phyloP scores from a whole-genome alignment of 2,113 vertebrate species.

The Tretioscincus oriximinensis region DNA sequence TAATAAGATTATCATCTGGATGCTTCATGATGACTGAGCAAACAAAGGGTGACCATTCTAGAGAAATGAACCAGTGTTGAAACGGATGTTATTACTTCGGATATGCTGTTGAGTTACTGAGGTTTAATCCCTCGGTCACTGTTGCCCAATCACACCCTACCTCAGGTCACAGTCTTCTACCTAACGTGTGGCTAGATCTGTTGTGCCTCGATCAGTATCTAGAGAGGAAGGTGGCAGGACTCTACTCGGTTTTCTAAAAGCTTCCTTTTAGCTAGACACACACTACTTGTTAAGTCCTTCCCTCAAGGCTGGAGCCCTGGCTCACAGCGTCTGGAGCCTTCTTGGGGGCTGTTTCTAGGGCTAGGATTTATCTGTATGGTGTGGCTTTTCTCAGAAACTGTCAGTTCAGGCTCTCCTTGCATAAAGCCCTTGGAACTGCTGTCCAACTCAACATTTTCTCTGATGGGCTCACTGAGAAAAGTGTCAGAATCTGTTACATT shows the following conservation, averaged over 20 bases:
- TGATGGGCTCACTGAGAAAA: not conserved
- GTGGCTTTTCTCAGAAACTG: conserved; percentile 16
- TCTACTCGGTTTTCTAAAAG: not conserved
- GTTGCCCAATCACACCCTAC: not conserved
- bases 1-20: not conserved
- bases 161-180: not conserved
- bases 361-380: conserved; percentile 13
- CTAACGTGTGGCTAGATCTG: conserved; percentile 7
- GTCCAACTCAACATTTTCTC: not conserved
- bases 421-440: not conserved
- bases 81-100: not conserved
- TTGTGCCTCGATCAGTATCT: not conserved
- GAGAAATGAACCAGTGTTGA: not conserved
- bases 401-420: conserved; percentile 1
- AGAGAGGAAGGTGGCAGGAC: not conserved
- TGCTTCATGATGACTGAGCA: not conserved
- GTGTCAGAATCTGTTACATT: not conserved
- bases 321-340: not conserved
- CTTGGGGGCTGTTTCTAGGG: not conserved
- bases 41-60: not conserved
- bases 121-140: not conserved
- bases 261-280: not conserved
- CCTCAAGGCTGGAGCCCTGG: conserved; percentile 24
- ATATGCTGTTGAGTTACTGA: not conserved
- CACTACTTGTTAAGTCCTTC: not conserved